Percentiles rank a stretch among this genome's conserved stretches.
Evolutionary conservation across 2,888 invertebrate genomes (phyloP).

Genomic region (Subacronicta megacephala): DNA sequence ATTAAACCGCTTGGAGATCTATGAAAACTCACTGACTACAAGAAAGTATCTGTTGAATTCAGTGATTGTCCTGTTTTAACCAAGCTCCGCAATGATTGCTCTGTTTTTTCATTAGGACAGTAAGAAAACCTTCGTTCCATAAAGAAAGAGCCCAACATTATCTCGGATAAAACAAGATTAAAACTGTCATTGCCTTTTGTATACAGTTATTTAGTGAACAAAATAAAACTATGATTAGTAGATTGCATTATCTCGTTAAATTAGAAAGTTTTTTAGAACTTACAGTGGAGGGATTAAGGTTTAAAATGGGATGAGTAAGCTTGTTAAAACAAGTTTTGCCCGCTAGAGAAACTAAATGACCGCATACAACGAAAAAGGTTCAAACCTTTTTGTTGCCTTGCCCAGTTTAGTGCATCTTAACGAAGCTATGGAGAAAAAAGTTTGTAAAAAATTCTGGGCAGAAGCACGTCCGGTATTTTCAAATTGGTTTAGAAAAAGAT

Average conservation of each 20-base stretch:
- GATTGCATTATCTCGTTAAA: constrained; percentile 31
- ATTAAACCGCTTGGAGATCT: neutral
- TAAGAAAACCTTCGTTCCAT: constrained; percentile 11
- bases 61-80: neutral
- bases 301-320: constrained; percentile 33
- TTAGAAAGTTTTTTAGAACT: constrained; percentile 11
- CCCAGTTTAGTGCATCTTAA: constrained; percentile 65
- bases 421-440: constrained; percentile 53
- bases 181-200: constrained; percentile 31
- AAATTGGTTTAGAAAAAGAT: constrained; percentile 36
- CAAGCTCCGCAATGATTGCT: neutral
- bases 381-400: constrained; percentile 46
- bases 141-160: constrained; percentile 7
- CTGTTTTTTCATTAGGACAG: constrained; percentile 6
- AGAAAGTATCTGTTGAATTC: neutral
- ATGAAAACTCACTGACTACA: constrained; percentile 2
- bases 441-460: constrained; percentile 30
- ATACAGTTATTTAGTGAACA: constrained; percentile 40
- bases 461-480: constrained; percentile 28
- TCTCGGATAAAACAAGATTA: constrained; percentile 32
- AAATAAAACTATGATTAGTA: constrained; percentile 41
- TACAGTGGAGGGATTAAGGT: constrained; percentile 10
- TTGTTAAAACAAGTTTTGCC: constrained; percentile 39
- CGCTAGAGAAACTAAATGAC: constrained; percentile 48
- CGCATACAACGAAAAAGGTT: constrained; percentile 46